A percentile compares a stretch with the other conserved stretches of the same genome.
Conservation (phyloP, 2,113 vertebrate species). For the Platichthys flesus region DNA sequence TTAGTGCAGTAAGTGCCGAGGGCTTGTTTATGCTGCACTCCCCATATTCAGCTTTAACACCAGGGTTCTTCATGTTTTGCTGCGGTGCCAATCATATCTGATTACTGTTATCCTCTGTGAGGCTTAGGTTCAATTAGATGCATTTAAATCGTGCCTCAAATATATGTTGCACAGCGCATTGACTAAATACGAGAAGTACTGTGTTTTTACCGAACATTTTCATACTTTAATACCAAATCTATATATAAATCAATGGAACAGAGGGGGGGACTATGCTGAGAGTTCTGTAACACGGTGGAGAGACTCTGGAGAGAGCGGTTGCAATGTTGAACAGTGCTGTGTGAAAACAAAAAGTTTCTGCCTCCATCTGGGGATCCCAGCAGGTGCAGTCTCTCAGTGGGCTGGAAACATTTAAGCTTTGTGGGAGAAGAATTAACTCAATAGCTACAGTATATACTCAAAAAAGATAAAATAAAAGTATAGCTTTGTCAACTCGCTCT, state of each 20-base stretch:
- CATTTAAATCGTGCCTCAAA: not conserved
- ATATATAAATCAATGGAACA: not conserved
- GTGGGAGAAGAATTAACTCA: too few species aligned
- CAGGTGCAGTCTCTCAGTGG: too few species aligned
- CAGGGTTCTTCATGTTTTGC: not conserved
- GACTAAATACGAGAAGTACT: not conserved
- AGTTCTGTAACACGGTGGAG: not conserved
- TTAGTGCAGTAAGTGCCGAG: not conserved
- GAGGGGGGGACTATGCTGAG: not conserved
- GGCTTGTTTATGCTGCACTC: constrained; percentile 22
- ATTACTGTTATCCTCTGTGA: constrained; percentile 15
- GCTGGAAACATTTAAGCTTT: too few species aligned
- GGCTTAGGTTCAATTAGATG: not conserved
- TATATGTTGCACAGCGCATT: constrained; percentile 5
- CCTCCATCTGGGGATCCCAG: too few species aligned
- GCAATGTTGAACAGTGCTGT: too few species aligned
- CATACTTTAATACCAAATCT: too few species aligned
- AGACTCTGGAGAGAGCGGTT: too few species aligned
- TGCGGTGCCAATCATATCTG: constrained; percentile 12
- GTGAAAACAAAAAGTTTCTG: too few species aligned
- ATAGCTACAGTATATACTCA: too few species aligned
- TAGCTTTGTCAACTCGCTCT: too few species aligned
- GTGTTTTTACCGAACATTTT: not conserved
- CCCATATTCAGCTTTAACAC: constrained; percentile 19
- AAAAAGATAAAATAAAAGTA: too few species aligned